Percentiles rank a stretch among this genome's conserved stretches.
Conservation (phyloP, 2,113 vertebrate genomes). For the Myanophis thanlyinensis region DNA sequence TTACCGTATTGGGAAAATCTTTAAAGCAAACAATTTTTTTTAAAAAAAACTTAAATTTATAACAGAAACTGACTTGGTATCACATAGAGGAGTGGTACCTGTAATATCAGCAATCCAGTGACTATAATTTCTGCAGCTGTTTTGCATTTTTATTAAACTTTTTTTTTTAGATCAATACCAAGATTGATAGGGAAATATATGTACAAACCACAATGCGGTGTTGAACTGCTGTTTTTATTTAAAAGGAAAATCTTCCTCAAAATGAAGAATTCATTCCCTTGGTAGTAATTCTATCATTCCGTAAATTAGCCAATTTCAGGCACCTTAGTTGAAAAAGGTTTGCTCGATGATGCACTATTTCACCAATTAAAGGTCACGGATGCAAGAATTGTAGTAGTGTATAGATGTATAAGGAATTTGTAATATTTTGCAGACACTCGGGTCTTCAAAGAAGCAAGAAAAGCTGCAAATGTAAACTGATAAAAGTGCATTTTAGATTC, state of each 20-base stretch:
- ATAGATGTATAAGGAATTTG: constrained; percentile 43
- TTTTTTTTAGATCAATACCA: background rate
- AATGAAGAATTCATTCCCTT: background rate
- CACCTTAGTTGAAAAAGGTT: background rate
- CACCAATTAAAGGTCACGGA: background rate
- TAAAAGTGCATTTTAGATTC: constrained; percentile 60
- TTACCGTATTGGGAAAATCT: background rate
- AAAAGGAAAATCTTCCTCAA: background rate
- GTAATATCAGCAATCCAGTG: background rate
- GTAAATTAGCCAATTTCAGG: background rate
- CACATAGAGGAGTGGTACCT: background rate
- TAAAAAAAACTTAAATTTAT: background rate
- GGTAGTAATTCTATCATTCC: background rate
- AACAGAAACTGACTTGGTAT: background rate
- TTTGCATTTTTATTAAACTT: background rate
- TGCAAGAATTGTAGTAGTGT: background rate
- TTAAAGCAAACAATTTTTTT: background rate
- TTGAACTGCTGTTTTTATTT: background rate
- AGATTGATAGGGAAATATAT: background rate
- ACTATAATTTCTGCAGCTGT: background rate
- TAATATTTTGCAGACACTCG: constrained; percentile 56
- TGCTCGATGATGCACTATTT: background rate
- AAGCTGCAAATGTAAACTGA: constrained; percentile 36
- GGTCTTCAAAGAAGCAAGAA: constrained; percentile 61
- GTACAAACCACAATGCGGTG: background rate